These are phyloP conservation scores for Drosophila anomalipes DNA, from an alignment of 2,888 invertebrate species.

Conservation along the genomic window DNA sequence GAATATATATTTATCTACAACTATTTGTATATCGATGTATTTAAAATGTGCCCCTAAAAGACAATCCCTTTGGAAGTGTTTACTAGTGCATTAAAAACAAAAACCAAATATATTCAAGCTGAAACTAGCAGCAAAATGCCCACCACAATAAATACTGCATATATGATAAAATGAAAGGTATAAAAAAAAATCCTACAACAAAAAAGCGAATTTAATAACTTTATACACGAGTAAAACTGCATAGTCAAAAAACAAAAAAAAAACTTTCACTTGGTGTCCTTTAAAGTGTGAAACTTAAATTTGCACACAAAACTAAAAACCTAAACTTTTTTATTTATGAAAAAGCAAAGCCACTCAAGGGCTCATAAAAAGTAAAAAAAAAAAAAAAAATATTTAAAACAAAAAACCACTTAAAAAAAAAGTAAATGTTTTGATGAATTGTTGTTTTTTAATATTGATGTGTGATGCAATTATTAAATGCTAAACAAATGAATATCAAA, in stretches of 20 bases:
- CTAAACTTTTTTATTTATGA: slow-evolving; percentile 69
- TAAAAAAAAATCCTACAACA: slow-evolving; percentile 25
- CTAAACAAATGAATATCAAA: slow-evolving; percentile 59
- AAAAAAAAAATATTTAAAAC: slow-evolving; percentile 21
- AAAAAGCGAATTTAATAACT: slow-evolving; percentile 75
- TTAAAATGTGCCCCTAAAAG: slow-evolving; percentile 66
- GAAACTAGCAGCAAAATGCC: slow-evolving; percentile 54
- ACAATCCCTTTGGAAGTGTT: slow-evolving; percentile 80
- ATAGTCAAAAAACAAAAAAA: slow-evolving; percentile 70
- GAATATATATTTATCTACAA: slow-evolving; percentile 52
- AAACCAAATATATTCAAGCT: slow-evolving; percentile 35
- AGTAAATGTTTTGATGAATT: slow-evolving; percentile 63
- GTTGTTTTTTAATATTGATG: slow-evolving; percentile 60
- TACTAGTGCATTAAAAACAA: slow-evolving; percentile 57
- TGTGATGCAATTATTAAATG: slow-evolving; percentile 64
- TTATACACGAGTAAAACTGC: slow-evolving; percentile 65
- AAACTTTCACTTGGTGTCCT: slow-evolving; percentile 78
- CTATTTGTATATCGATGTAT: slow-evolving; percentile 78
- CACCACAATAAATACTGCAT: slow-evolving; percentile 44
- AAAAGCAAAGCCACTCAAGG: slow-evolving; percentile 33
- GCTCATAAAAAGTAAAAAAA: slow-evolving; percentile 31
- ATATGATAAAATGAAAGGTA: slow-evolving; percentile 27
- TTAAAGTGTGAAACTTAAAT: slow-evolving; percentile 53
- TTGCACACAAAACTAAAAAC: slow-evolving; percentile 56
- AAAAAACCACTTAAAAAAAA: slow-evolving; percentile 9